Percentiles rank a stretch among this genome's conserved stretches.
Evolutionary conservation across 2,113 vertebrate genomes (phyloP).

Genomic region (Amphiprion percula): DNA sequence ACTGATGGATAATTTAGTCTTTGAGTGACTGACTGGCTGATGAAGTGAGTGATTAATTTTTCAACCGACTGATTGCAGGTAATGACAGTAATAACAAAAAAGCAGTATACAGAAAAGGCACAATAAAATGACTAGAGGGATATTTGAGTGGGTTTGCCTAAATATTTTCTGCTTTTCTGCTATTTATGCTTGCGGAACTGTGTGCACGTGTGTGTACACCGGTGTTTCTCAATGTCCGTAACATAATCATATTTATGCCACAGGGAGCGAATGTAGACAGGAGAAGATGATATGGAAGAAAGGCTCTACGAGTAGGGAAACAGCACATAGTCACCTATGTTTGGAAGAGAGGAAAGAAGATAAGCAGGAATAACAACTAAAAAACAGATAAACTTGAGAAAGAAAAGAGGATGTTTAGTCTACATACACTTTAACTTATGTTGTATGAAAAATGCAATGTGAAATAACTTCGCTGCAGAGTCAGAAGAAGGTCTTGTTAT

Average conservation of each 20-base stretch:
- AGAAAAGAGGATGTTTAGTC: background rate
- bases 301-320: background rate
- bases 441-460: constrained; percentile 25
- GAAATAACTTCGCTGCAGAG: constrained; percentile 24
- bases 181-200: no score
- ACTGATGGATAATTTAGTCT: constrained; percentile 60
- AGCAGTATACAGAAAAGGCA: background rate
- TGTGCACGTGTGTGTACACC: background rate
- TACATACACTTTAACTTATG: background rate
- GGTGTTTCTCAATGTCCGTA: constrained; percentile 32
- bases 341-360: background rate
- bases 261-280: background rate
- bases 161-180: constrained; percentile 33
- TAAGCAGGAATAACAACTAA: background rate
- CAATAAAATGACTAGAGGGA: background rate
- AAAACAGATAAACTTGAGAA: constrained; percentile 1
- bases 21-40: constrained; percentile 57
- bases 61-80: constrained; percentile 46
- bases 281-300: constrained; percentile 15
- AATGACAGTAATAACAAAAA: constrained; percentile 35
- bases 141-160: background rate
- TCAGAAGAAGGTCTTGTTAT: constrained; percentile 14
- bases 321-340: constrained; percentile 11
- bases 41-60: constrained; percentile 53
- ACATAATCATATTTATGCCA: constrained; percentile 37